Base-by-base conservation (phyloP, 35 echinoderm and acorn worm genomes). In the Eucidaris tribuloides region DNA sequence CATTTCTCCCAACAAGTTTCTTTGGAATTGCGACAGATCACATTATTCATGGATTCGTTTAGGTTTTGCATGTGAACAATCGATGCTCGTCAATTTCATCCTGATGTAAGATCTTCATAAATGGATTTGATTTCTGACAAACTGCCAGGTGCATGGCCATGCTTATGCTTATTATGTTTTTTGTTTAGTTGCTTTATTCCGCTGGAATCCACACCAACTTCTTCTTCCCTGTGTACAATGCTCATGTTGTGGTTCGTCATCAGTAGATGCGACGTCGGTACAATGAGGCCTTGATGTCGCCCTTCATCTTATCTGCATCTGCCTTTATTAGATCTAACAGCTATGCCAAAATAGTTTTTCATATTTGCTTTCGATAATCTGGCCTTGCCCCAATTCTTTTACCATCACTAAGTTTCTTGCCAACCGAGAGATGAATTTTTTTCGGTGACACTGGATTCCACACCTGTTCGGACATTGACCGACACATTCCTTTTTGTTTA, bases 321-420 rank as follows among this genome's bases (percentile, higher is more conserved):
- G 9, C 78, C 86, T 36, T 82, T 82, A 35, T 89, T 82, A 3
- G 58, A 65, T 22, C 86, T 45, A 5, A 82, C 62, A 32, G 86
- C 86, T 35, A 89, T 89, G 19, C 86, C 78, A 82, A 50, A 89
- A 46, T 89, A 81, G 59, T 89, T 89, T 60, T 89, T 79, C 57
- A 89, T 83, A 27, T 31, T 52, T 71, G 42, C 41, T 34, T 89
- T 72, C 4, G 87, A 65, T 34, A 89, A 28, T 82, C 79, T 33
- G 22, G 78, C 79, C 60, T 82, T 89, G 2, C 87, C 87, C 62
- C 79, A 71, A 89, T 71, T 42, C 23, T 66, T 85, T 85, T 52
- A 13, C 84, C 84, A 86, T 86, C 84, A 50, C 7, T 18, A 7
- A 86, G 39, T 39, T 78, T 77, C 50, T 86, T 78, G 45, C 70